Base-by-base conservation (phyloP, 2,888 invertebrate genomes). In the Gymnosoma rotundatum region DNA sequence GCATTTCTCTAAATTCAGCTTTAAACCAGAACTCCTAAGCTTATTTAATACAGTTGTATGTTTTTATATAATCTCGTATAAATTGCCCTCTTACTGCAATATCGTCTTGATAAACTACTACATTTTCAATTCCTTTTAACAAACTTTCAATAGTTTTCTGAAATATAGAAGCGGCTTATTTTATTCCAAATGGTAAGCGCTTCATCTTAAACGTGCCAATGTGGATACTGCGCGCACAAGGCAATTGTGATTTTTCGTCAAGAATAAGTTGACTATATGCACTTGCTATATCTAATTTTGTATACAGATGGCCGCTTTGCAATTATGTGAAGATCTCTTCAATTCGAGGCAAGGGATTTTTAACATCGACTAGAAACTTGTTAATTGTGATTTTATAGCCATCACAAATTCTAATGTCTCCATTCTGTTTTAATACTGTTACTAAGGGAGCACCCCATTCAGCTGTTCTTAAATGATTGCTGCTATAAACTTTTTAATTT, bases 291-390 rank as follows among this genome's bases (percentile, higher is more conserved):
- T 67, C 54, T n/a, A 67, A 16, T 50, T 67, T 54, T 4, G 52
- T 54, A n/a, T 54, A 54, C 8, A 67, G n/a, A 10, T 38, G 16
- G 10, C 67, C 67, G 1, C 50, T 16, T 16, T 69, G 70, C 12
- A 70, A 45, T 9, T 58, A 18, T n/a, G 70, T 38, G 45, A 70
- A 58, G n/a, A 70, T 70, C n/a, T 70, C 61, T 14, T 61, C 73
- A 21, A 73, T 14, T 61, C 73, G 14, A 73, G 48, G n/a, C 16
- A 36, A 42, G 10, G 42, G 66, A 60, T 76, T 67, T 20, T 58
- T 76, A 32, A 66, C 66, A 67, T 76, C 66, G 12, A 60, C 8
- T 16, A 67, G 52, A 18, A 58, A 18, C 18, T 58, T 67, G 56
- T 67, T 76, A 21, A 67, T 67, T 76, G 63, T 48, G 4, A 63